Base-by-base conservation (phyloP, 2,113 vertebrate species). In the Illadopsis cleaveri region DNA sequence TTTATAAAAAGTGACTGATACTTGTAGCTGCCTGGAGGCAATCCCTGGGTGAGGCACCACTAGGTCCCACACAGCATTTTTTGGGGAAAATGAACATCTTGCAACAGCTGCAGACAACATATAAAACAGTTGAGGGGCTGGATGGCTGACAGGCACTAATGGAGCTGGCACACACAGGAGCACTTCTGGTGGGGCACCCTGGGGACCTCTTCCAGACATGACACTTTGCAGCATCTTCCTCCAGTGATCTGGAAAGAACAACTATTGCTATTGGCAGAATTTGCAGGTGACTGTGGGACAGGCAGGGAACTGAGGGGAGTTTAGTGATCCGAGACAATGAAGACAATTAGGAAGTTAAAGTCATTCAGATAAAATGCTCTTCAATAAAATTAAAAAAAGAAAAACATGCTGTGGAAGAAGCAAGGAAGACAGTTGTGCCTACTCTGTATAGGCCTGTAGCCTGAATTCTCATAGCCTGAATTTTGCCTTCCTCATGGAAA, bases 231-330 rank as follows among this genome's bases (percentile, higher is more conserved):
- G 53, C 37, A 60, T 80, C 71, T 69, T 72, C 31, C 48, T 64
- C 48, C 53, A 37, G 57, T n/a, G n/a, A 61, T 82, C 33, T 47
- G 56, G 38, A 81, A 78, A 54, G 71, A 65, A 2, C 0, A 2
- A 6, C 13, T 56, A 25, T 22, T 51, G 47, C 37, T 76, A 12
- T 42, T 19, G 20, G 42, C 30, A 70, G 53, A 47, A 82, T 91
- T 54, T 68, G 21, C 22, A 33, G 19, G 25, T 8, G 3, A 40
- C 64, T 2, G 1, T 51, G 35, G 38, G 60, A 66, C 37, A 79
- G 31, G 23, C 2, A 10, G 38, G 23, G 12, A 50, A n/a, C 31
- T 5, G 1, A 65, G 18, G 5, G 4, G 12, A 6, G 3, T 17
- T 64, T 72, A 35, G 14, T 65, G 40, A 69, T 70, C 19, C 12